Evolutionary conservation across 1,140 invertebrate genomes (phyloP).

Genomic region (Drosophila sucinea): DNA sequence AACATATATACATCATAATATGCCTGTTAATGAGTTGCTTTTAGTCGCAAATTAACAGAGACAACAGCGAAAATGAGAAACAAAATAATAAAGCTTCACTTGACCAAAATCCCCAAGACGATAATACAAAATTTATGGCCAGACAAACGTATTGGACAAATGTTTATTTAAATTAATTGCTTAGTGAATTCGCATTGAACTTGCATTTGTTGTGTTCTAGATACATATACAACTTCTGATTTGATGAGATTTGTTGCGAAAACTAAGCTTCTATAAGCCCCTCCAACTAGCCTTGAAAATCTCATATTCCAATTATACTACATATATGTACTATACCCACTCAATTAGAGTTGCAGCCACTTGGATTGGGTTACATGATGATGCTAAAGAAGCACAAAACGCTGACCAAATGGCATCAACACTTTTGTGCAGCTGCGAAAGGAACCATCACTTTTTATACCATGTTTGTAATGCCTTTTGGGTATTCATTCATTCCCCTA

Average conservation of each 20-base stretch:
- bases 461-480: slow-evolving; percentile 1
- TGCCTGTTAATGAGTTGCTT: slow-evolving; percentile 47
- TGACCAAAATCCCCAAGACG: slow-evolving; percentile 3
- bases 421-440: slow-evolving; percentile 24
- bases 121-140: slow-evolving; percentile 13
- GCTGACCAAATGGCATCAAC: slow-evolving; percentile 42
- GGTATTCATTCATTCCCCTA: slow-evolving; percentile 29
- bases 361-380: slow-evolving; percentile 44
- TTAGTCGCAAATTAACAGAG: slow-evolving; percentile 46
- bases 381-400: slow-evolving; percentile 45
- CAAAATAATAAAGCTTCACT: slow-evolving; percentile 15
- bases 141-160: not conserved
- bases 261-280: slow-evolving; percentile 49
- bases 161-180: slow-evolving; percentile 23
- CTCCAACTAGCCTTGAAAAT: slow-evolving; percentile 51
- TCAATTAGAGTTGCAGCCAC: slow-evolving; percentile 44
- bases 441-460: slow-evolving; percentile 51
- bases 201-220: slow-evolving; percentile 40
- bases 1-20: slow-evolving; percentile 43
- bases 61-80: not conserved
- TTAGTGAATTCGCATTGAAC: slow-evolving; percentile 13
- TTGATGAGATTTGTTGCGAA: slow-evolving; percentile 31
- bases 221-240: slow-evolving; percentile 25
- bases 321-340: slow-evolving; percentile 17
- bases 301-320: slow-evolving; percentile 50